Evolutionary conservation across 2,113 vertebrate species (phyloP), one percentile per base, ranked within the genome.

Genomic region (Grus americana): DNA sequence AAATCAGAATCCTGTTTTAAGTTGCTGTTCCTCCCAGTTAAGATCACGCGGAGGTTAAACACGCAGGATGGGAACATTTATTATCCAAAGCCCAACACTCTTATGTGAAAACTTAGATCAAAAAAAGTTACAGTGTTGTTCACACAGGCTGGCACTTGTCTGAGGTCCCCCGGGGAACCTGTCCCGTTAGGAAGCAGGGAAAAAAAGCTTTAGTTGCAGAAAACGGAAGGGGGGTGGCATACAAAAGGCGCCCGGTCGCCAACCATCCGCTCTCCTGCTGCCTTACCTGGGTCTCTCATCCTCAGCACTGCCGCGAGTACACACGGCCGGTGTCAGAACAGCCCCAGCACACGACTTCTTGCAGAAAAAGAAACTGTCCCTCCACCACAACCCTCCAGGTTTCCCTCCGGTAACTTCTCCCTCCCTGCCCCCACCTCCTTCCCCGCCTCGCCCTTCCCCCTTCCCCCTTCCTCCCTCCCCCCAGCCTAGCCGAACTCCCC

Each of bases 241-340:
- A 46, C 12, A 16, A 62, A 15, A 1, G 3, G 18, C 40, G 13
- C 7, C 36, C 18, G 2, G 27, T 4, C 36, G 27, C 47, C 34
- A 12, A 1, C 59, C 27, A 5, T 10, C 36, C 1, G 15, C 47
- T 5, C 24, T 23, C 13, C 8, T 1, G 32, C 42, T 14, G 73
- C 66, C 91, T 80, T 62, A 92, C 85, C 91, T 55, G 80, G 13
- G 2, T 17, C 30, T 34, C 89, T 68, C 93, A 66, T n/a, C 44
- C 81, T 70, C 76, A 32, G 40, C 67, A 2, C 20, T 1, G 20
- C 54, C 4, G 15, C 21, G 11, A 55, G 5, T 0, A 3, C n/a
- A 1, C 30, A 30, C 2, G 42, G 40, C 20, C 27, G 16, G 8
- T 1, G 15, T 1, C 24, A 21, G 26, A 20, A 40, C 22, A 7